Base-by-base conservation (phyloP, 2,888 invertebrate genomes). In the Leucozona laternaria region DNA sequence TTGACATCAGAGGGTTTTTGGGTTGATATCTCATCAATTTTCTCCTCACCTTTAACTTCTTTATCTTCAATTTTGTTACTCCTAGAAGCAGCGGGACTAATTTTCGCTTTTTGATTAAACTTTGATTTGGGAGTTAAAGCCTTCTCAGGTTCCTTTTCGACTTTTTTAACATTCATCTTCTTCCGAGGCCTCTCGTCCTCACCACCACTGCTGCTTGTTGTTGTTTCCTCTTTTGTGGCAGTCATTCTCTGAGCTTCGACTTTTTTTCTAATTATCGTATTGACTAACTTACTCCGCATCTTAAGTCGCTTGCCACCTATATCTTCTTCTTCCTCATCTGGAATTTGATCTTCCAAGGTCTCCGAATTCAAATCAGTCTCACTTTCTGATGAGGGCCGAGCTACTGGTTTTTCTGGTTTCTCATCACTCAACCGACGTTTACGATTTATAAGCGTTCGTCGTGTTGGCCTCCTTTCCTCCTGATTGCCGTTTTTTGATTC, bases 331-430 rank as follows among this genome's bases (percentile, higher is more conserved):
- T 90, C 89, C 6, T 89, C 90, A 43, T 86, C 88, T 3, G 57
- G 15, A 0, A 92, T 88, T 2, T 92, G 93, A 10, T 93, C 94
- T 73, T 94, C 94, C 0, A 93, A 93, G 77, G 93, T 93, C 89
- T 95, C 94, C 0, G 93, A 93, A 78, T 90, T 90, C 0, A 89
- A 79, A 25, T 92, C 92, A 11, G 90, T 84, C 66, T 92, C 92
- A 82, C 92, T 92, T 55, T 92, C 92, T 0, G 92, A 92, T 20
- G 90, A 72, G 6, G 94, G 89, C 45, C 93, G 90, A 11, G 34
- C 20, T 25, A 37, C 66, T 13, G 53, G 25, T 48, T 88, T 80
- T n/a, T 88, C 88, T 34, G 89, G 88, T 4, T 89, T 85, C 7
- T 89, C 81, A 22, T 90, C 88, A 37, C 90, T 90, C 0, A 92